Evolutionary conservation across 1,140 invertebrate species (phyloP).

Genomic region (Orchesella cincta): DNA sequence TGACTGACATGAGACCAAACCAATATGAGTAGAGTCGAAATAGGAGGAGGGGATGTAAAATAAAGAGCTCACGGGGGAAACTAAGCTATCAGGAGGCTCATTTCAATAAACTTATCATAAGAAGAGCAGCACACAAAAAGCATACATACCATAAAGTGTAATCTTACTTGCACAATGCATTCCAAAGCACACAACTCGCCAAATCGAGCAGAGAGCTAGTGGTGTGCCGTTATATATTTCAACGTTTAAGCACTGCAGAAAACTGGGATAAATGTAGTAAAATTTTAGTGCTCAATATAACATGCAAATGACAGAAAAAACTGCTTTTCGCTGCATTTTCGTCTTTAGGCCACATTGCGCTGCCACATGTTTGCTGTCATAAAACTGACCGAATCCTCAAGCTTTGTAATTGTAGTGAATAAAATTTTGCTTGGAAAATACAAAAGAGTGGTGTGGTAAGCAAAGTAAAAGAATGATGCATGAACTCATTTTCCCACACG

Average conservation of each 20-base stretch:
- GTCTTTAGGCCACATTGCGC: neutral
- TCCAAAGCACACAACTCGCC: too few species aligned
- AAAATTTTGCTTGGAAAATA: neutral
- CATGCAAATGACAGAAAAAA: slow-evolving; percentile 28
- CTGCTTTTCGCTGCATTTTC: slow-evolving; percentile 15
- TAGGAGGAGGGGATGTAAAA: neutral
- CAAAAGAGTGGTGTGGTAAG: neutral
- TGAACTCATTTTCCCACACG: neutral
- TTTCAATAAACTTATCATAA: neutral
- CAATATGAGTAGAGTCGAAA: neutral
- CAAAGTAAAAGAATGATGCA: neutral
- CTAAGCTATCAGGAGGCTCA: neutral
- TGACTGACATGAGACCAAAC: too few species aligned
- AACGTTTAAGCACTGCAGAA: too few species aligned
- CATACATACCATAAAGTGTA: neutral
- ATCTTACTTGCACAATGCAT: neutral
- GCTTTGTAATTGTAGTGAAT: neutral
- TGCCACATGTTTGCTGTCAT: slow-evolving; percentile 18
- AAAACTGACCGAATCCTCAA: slow-evolving; percentile 15
- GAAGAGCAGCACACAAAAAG: neutral
- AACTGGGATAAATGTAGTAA: slow-evolving; percentile 19
- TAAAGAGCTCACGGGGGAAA: neutral
- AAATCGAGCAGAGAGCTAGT: too few species aligned
- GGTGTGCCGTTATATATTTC: too few species aligned
- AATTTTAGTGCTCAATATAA: slow-evolving; percentile 28